Base-by-base conservation (phyloP, 1,140 invertebrate species). In the Chrysopa pallens region DNA sequence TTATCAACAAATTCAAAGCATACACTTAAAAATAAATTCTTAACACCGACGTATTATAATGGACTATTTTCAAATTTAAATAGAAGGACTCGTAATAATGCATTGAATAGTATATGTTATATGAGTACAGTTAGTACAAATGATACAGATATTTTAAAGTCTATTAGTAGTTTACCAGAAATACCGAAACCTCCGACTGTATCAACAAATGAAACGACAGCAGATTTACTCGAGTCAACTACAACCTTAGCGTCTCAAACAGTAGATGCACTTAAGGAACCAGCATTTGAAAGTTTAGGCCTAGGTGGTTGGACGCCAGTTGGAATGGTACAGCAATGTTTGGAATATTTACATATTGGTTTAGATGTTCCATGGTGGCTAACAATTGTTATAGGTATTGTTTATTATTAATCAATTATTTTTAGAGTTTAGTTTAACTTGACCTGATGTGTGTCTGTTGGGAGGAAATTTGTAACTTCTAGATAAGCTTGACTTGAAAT, bases 321-420 rank as follows among this genome's bases (percentile, higher is more conserved):
- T 8, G 90, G 91, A 4, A 54, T 89, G 0, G 60, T 90, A 1
- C 85, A 95, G 57, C 68, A 76, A 37, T 67, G 64, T 45, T 62
- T 96, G 50, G 90, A 97, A 61, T 78, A 64, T 50, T 36, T 95
- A 8, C 91, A 96, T 59, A 70, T 85, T 33, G 58, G 59, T 1
- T 57, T 67, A 11, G 78, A 76, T 51, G 38, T 95, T 11, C 91
- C 92, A 2, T 97, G 92, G 92, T 95, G 90, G 87, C 73, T 59
- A 14, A 59, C 82, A 9, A 95, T 97, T 54, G 63, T 76, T 6
- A 56, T 80, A 42, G 69, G 82, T 83, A 67, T 57, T 55, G 52
- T 31, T 14, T 41, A 11, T 15, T 38, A 14, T 38, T 38, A 6
- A 15, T 6, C 3, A 11, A 8, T 23, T 23, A 23, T 23, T 23